Evolutionary conservation across 2,797 vertebrate species (phyloP), one percentile per base, ranked within the genome.

Genomic region (Sebastes trivittatus): DNA sequence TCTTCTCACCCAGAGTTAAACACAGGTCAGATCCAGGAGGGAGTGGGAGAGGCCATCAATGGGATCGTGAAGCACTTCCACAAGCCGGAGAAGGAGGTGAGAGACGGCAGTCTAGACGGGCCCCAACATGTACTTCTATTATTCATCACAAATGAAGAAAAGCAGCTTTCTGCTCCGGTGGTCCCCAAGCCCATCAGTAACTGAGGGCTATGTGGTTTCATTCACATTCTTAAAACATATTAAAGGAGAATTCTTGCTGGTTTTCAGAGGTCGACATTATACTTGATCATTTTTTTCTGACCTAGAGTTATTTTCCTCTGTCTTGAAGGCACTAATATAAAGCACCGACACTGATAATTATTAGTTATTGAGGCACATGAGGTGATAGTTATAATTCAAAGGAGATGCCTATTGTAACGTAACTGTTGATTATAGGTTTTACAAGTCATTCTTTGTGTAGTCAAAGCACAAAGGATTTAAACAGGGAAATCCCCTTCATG

Each of bases 41-140:
- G 98, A 92, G 98, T 99, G 11, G 98, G 98, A 86, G 98, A 99
- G 94, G 98, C 98, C 75, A 98, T 99, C 91, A 99, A 99, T 78
- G 98, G 98, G 77, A 99, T 99, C 61, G 98, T 99, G 68, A 99
- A 99, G 92, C 98, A 99, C 88, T 99, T 99, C 93, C 98, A 99
- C 94, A 99, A 99, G 76, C 98, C 98, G n/a, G 98, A 99, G 92
- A 99, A 99, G 94, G 98, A 99, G 98, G 98, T 99, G 90, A 97
- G 96, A 81, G 81, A 84, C 80, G 0, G 23, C 76, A 67, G 88
- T 89, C 90, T 91, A 94, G 93, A 94, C 94, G 81, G 70, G 91
- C 75, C 72, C 70, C 72, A 77, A 87, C 91, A 75, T 78, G 85
- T 38, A 70, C 7, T 83, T 94, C 84, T 88, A 93, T 95, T 94